Conservation (phyloP, 2,888 invertebrate genomes). For the Ischnus inquisitorius region DNA sequence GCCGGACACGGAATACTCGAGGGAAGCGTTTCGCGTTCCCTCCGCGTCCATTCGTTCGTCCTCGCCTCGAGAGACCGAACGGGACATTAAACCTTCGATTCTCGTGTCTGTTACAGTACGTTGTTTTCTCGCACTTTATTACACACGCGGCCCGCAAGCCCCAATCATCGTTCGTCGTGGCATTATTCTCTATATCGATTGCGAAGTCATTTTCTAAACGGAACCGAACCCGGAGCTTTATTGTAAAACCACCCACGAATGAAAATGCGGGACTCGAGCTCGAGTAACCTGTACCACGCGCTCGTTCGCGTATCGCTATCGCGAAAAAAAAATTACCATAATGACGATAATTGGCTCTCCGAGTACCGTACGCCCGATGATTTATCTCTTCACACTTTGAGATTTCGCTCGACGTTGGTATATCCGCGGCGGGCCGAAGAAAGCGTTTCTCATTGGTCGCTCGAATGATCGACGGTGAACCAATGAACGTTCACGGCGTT, state of each 20-base stretch:
- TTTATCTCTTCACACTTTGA: conserved; percentile 62
- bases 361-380: conserved; percentile 62
- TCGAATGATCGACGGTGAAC: conserved; percentile 27
- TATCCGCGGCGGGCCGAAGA: conserved; percentile 1
- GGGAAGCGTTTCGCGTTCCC: conserved; percentile 47
- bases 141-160: conserved; percentile 22
- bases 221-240: conserved; percentile 44
- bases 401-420: conserved; percentile 22
- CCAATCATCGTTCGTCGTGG: conserved; percentile 27
- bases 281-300: conserved; percentile 19
- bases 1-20: conserved; percentile 62
- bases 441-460: conserved; percentile 46
- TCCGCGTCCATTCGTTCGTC: conserved; percentile 21
- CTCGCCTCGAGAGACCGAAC: conserved; percentile 39
- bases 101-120: conserved; percentile 15
- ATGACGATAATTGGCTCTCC: conserved; percentile 62
- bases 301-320: conserved; percentile 31
- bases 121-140: neutral
- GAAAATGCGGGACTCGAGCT: conserved; percentile 16
- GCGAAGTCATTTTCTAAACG: conserved; percentile 59
- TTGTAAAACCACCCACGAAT: conserved; percentile 37
- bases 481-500: conserved; percentile 44
- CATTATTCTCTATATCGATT: conserved; percentile 64
- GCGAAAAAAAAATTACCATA: conserved; percentile 61
- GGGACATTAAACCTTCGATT: conserved; percentile 55